A percentile compares a stretch with the other conserved stretches of the same genome.
Evolutionary conservation across 2,797 vertebrate species (phyloP).

Genomic region (Halcyon leucocephala): DNA sequence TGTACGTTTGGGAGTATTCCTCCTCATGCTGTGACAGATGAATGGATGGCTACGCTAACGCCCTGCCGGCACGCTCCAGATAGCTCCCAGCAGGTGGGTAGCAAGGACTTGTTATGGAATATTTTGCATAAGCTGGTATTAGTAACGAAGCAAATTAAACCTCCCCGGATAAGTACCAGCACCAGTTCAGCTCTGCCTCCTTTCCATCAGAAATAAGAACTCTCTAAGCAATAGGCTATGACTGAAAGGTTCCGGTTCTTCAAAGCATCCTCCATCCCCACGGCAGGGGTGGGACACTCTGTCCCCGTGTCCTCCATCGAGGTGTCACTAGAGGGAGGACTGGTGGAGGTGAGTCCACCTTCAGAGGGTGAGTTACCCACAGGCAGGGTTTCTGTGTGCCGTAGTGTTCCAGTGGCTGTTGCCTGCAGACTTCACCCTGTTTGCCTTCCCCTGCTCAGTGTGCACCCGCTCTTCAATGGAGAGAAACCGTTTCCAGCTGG

Average conservation of each 20-base stretch:
- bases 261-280: neutral
- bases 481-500: neutral
- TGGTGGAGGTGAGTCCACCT: neutral
- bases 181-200: neutral
- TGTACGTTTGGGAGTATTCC: neutral
- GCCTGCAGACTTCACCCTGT: neutral
- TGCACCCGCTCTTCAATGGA: neutral
- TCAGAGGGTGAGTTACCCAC: neutral
- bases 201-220: neutral
- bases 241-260: neutral
- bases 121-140: neutral
- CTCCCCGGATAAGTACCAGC: neutral
- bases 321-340: neutral
- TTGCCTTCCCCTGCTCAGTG: neutral
- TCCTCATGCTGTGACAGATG: neutral
- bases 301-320: neutral
- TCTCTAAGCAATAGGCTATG: neutral
- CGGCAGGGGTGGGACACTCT: rapidly evolving
- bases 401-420: neutral
- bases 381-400: neutral
- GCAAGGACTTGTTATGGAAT: neutral
- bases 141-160: neutral
- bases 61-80: neutral
- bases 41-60: neutral
- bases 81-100: slow-evolving; percentile 6